Conservation (phyloP, 2,113 vertebrate species). For the Myotis davidii region DNA sequence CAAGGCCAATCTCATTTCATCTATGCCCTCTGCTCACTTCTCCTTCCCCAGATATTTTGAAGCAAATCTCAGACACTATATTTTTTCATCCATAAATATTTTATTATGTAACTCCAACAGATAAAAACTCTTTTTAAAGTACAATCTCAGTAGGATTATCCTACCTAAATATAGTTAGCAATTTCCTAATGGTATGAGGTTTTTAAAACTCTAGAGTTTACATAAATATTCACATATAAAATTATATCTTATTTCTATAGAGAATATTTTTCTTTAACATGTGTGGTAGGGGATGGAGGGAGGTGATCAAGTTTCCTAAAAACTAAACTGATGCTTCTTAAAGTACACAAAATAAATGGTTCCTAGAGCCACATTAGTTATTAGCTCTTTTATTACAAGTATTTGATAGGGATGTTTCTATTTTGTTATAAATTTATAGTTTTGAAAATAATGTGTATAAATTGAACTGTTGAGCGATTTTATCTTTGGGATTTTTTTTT, state of each 20-base stretch:
- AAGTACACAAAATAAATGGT: neutral
- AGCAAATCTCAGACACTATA: neutral
- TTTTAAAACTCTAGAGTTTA: conserved; percentile 3
- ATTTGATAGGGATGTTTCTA: neutral
- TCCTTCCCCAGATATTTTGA: neutral
- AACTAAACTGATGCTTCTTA: conserved; percentile 35
- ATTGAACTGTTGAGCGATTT: neutral
- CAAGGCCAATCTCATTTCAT: neutral
- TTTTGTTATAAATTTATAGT: neutral
- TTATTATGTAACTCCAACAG: neutral
- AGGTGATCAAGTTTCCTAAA: neutral
- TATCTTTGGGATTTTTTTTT: neutral
- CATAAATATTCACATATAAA: neutral
- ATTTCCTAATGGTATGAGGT: neutral
- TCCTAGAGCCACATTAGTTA: neutral
- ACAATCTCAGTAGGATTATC: neutral
- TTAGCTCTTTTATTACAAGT: neutral
- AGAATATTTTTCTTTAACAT: neutral
- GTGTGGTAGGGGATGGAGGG: neutral
- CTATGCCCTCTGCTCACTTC: neutral
- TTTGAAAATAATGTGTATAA: conserved; percentile 28
- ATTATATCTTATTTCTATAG: neutral
- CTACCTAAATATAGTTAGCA: neutral
- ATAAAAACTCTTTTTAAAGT: neutral
- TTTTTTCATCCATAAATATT: conserved; percentile 17